Percentiles rank a stretch among this genome's conserved stretches.
Evolutionary conservation across 2,888 invertebrate genomes (phyloP).

Genomic region (Pegoplata infirma): DNA sequence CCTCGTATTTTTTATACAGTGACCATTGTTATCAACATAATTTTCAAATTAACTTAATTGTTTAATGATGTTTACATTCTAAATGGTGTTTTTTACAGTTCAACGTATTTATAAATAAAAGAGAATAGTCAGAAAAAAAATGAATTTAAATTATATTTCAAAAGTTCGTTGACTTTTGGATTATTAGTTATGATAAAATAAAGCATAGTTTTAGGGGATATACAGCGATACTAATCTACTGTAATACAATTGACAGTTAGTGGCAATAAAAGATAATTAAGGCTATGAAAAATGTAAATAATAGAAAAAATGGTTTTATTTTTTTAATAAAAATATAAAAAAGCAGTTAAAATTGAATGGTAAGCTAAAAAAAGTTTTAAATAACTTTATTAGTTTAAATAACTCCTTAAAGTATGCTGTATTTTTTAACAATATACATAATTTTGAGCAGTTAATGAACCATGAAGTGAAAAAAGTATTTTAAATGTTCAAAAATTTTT

Average conservation of each 20-base stretch:
- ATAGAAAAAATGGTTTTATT: not conserved
- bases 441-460: too few relatives aligned
- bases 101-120: not conserved
- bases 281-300: not conserved
- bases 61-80: conserved; percentile 45
- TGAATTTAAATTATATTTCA: conserved; percentile 9
- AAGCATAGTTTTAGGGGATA: conserved; percentile 32
- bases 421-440: too few relatives aligned
- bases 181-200: not conserved
- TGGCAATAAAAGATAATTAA: not conserved
- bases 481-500: too few relatives aligned
- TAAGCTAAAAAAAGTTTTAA: too few relatives aligned
- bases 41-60: conserved; percentile 47
- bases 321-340: too few relatives aligned
- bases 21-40: conserved; percentile 29
- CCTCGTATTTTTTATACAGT: too few relatives aligned
- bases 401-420: too few relatives aligned
- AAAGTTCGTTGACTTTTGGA: conserved; percentile 28
- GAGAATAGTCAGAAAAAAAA: not conserved
- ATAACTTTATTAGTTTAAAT: too few relatives aligned
- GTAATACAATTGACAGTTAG: not conserved
- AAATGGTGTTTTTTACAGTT: conserved; percentile 13
- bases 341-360: too few relatives aligned
- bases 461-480: too few relatives aligned
- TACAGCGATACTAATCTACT: conserved; percentile 3